Percentiles rank a stretch among this genome's conserved stretches.
Evolutionary conservation across 92 coral and sea anemone species (phyloP).

Genomic region (Phenganax marumi): DNA sequence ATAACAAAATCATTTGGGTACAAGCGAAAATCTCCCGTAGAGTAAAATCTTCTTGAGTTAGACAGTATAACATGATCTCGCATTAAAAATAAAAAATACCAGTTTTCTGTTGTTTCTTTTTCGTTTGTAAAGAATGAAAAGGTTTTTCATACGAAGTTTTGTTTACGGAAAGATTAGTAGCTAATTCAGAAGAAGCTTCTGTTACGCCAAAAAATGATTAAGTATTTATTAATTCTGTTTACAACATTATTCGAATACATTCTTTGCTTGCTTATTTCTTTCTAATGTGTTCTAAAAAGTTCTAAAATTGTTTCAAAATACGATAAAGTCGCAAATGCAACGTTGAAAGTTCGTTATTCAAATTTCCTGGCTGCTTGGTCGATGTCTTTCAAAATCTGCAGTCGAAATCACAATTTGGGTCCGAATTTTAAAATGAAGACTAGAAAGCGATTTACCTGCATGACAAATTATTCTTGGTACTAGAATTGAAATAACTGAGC

Average conservation of each 20-base stretch:
- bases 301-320: not conserved
- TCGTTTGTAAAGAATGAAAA: not conserved
- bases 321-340: constrained; percentile 12
- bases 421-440: not conserved
- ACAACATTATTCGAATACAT: not conserved
- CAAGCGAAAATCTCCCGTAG: no score
- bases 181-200: not conserved
- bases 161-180: not conserved
- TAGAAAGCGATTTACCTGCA: no score
- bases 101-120: no score
- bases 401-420: not conserved
- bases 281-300: not conserved
- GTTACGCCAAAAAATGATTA: constrained; percentile 6
- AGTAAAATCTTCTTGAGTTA: no score
- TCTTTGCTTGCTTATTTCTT: not conserved
- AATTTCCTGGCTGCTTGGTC: not conserved
- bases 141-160: not conserved
- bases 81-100: no score
- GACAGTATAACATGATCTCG: no score
- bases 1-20: no score
- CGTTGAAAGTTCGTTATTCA: not conserved
- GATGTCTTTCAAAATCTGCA: no score
- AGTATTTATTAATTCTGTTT: not conserved
- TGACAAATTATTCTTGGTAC: no score
- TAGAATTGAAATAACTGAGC: no score